Percentiles rank a stretch among this genome's conserved stretches.
Conservation (phyloP, 2,113 vertebrate species). For the Emydura subglobosa region DNA sequence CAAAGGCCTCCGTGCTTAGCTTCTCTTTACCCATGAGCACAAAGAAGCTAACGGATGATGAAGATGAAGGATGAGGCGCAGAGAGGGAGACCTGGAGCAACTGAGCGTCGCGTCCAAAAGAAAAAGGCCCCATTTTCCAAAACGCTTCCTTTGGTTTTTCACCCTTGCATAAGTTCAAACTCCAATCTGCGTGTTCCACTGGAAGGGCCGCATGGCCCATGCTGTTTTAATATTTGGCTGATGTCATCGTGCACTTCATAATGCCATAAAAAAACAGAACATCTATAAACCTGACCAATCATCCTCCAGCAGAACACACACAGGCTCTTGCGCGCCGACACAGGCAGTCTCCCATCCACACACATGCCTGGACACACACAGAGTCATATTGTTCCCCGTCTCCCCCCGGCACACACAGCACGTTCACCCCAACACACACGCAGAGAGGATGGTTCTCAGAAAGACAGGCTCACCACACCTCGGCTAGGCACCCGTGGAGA, state of each 20-base stretch:
- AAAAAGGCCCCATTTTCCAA: neutral
- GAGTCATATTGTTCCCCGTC: neutral
- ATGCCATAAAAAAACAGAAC: slow-evolving; percentile 41
- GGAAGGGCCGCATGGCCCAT: slow-evolving; percentile 3
- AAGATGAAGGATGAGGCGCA: neutral
- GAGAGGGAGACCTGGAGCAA: neutral
- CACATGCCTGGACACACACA: too few species aligned
- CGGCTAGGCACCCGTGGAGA: neutral
- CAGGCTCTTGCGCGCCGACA: neutral
- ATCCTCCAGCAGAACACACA: slow-evolving; percentile 53
- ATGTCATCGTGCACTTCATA: slow-evolving; percentile 18
- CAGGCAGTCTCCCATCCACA: accelerated
- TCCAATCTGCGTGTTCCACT: accelerated
- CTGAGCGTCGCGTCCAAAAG: neutral
- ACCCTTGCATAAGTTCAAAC: neutral
- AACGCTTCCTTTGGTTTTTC: neutral
- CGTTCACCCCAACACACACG: accelerated
- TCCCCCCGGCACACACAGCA: neutral
- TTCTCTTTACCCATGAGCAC: neutral
- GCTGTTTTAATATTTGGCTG: slow-evolving; percentile 42
- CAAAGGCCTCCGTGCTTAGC: neutral
- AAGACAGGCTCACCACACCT: neutral
- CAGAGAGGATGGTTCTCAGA: accelerated
- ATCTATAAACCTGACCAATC: slow-evolving; percentile 36
- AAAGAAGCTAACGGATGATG: neutral